These are phyloP conservation scores for Harmothoe impar DNA, from an alignment of 2,888 invertebrate genomes.

Conservation along the genomic window DNA sequence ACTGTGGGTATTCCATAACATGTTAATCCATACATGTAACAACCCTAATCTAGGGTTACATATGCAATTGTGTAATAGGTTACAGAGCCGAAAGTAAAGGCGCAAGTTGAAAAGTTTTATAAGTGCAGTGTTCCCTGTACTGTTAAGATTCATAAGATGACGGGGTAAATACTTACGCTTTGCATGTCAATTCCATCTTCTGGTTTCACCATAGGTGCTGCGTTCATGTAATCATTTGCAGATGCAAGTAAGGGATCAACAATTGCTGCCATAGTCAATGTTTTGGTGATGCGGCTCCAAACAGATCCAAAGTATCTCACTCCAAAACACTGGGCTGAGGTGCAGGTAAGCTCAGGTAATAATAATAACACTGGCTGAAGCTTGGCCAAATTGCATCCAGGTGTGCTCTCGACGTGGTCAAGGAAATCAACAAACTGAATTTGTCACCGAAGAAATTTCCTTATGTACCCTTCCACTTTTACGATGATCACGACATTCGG, in stretches of 20 bases:
- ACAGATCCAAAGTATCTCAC: not conserved
- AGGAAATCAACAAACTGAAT: conserved; percentile 43
- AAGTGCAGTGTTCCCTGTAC: no score
- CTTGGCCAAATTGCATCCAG: not conserved
- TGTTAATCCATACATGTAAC: no score
- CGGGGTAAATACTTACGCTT: conserved; percentile 65
- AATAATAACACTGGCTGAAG: not conserved
- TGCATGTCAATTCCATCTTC: conserved; percentile 63
- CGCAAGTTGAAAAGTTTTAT: no score
- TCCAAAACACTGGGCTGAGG: not conserved
- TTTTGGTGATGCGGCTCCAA: not conserved
- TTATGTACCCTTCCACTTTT: not conserved
- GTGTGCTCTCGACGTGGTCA: not conserved
- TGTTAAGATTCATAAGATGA: no score
- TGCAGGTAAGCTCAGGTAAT: not conserved
- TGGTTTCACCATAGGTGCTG: not conserved
- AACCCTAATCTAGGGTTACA: no score
- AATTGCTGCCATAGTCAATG: conserved; percentile 38
- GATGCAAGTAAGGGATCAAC: conserved; percentile 60
- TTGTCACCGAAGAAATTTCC: not conserved
- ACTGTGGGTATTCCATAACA: no score
- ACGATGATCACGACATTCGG: not conserved
- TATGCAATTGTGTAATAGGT: no score
- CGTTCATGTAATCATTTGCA: conserved; percentile 38
- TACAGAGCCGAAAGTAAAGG: no score